These are phyloP conservation scores for Heliangelus exortis DNA, from an alignment of 2,797 vertebrate genomes.

Conservation along the genomic window DNA sequence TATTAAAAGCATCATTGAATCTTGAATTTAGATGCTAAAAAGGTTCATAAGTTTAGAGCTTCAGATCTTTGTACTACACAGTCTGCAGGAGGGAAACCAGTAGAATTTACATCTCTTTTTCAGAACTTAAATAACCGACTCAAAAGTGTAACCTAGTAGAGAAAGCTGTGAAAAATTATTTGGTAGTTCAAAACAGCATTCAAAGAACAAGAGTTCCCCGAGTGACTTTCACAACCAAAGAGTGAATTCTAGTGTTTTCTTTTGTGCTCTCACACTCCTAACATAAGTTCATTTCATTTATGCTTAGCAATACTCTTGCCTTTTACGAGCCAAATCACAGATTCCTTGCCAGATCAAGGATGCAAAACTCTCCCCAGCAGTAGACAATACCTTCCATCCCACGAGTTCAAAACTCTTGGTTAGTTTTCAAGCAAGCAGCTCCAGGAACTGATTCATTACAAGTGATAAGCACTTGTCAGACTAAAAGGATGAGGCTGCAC, in stretches of 20 bases:
- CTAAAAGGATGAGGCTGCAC: not conserved
- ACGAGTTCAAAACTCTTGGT: not conserved
- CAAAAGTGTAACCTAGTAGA: not conserved
- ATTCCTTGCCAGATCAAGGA: not conserved
- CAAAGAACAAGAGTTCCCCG: not conserved
- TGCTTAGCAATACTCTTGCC: not conserved
- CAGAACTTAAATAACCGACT: not conserved
- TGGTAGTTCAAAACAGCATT: not conserved
- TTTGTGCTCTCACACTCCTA: not conserved
- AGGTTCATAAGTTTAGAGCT: not conserved
- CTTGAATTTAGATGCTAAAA: not conserved
- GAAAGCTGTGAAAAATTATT: not conserved
- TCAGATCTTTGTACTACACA: not conserved
- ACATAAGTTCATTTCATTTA: not conserved
- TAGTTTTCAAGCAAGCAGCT: not conserved
- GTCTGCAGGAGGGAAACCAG: not conserved
- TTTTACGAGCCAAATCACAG: not conserved
- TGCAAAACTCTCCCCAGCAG: not conserved
- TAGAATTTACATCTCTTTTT: constrained; percentile 3
- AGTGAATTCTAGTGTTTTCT: not conserved
- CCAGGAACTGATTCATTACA: not conserved
- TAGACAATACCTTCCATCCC: not conserved
- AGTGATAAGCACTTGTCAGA: not conserved
- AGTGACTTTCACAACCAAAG: not conserved
- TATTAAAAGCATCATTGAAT: not conserved